These are phyloP conservation scores for Sycophila sp. DNA, from an alignment of 1,140 invertebrate species.

Conservation along the genomic window DNA sequence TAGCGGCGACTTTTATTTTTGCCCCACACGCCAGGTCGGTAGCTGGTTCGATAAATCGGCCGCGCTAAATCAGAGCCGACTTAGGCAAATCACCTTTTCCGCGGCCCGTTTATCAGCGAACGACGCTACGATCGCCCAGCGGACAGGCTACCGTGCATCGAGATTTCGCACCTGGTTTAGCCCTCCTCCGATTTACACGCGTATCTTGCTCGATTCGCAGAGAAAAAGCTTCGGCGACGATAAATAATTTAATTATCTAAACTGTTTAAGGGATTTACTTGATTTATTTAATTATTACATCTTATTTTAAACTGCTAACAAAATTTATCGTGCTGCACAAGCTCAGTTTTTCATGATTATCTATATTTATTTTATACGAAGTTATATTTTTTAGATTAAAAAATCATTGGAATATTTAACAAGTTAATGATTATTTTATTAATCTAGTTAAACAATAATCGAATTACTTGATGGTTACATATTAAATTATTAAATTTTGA, in stretches of 20 bases:
- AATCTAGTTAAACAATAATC: too few relatives aligned
- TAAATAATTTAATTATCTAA: constrained; percentile 19
- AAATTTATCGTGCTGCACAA: too few relatives aligned
- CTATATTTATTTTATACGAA: too few relatives aligned
- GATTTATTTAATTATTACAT: too few relatives aligned
- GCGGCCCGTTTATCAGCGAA: constrained; percentile 26
- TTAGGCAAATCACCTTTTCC: constrained; percentile 24
- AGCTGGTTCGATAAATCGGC: constrained; percentile 19
- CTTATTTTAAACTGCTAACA: too few relatives aligned
- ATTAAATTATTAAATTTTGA: too few relatives aligned
- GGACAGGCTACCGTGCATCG: background rate
- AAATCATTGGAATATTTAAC: too few relatives aligned
- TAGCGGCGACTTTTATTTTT: constrained; percentile 33
- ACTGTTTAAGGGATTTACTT: too few relatives aligned
- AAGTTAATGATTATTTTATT: too few relatives aligned
- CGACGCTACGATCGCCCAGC: background rate
- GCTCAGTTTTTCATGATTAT: too few relatives aligned
- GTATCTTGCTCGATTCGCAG: background rate
- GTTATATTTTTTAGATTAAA: too few relatives aligned
- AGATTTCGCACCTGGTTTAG: background rate
- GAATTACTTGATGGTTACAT: too few relatives aligned
- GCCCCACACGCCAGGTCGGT: background rate
- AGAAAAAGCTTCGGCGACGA: background rate
- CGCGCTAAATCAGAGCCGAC: constrained; percentile 16
- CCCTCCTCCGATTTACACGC: background rate